Evolutionary conservation across 30 jellyfish, hydroid and myxozoan genomes (phyloP), one percentile per base, ranked within the genome.

Genomic region (Hydractinia echinata): DNA sequence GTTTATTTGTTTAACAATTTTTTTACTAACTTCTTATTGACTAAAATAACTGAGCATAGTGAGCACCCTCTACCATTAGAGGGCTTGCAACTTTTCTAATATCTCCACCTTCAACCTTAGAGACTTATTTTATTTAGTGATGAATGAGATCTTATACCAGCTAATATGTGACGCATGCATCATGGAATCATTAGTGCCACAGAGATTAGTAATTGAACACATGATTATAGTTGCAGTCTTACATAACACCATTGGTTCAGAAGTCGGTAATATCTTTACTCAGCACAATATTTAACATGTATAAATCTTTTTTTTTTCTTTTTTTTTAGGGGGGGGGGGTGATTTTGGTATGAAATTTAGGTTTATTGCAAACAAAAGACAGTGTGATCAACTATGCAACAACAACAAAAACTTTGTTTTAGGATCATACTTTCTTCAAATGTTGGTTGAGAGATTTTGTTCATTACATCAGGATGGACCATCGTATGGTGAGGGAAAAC

Each of bases 371-470:
- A 30, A 30, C 69, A 58, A 58, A 58, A 58, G 19, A n/a, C 1
- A 13, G 3, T 13, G 15, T 58, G 19, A 58, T 58, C 15, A 30
- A 30, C 44, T 30, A 30, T 30, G 44, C 44, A 30, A 30, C 21
- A 30, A 30, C 21, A 18, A 14, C 8, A 4, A 54, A 49, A 49
- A 16, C 55, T 76, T 5, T 76, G 76, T 55, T 61, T 30, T 61
- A 91, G 97, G 96, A 70, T 89, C 97, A 48, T 86, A 64, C 79
- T 85, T 86, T 60, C 58, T 91, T 48, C 94, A 91, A 83, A 81
- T 76, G 55, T 73, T 91, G 76, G 92, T 72, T n/a, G 89, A 84
- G 55, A 86, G 82, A 67, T 91, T 91, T 68, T 55, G 39, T 51
- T 78, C 66, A 5, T 68, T 91, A 4, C 97, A 91, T 69, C 18